phyloP scores from a whole-genome alignment of 2,113 vertebrate species.

The Leptosomus discolor region DNA sequence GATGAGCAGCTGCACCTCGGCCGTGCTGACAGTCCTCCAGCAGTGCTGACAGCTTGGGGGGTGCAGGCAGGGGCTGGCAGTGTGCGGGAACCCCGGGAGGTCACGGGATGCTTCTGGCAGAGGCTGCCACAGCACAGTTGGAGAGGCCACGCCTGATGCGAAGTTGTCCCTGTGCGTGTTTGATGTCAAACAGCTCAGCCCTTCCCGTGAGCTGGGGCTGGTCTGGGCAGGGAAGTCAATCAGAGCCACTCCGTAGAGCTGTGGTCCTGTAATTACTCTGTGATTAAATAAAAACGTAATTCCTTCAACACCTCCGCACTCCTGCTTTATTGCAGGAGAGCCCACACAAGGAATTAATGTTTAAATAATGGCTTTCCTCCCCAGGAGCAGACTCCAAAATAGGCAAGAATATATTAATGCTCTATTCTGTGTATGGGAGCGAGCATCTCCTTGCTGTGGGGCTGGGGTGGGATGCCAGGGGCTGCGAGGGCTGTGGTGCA shows the following conservation, averaged over 20 bases:
- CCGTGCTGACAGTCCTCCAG: background rate
- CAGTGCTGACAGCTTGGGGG: background rate
- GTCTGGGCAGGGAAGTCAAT: background rate
- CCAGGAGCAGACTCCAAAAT: background rate
- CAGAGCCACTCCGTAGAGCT: background rate
- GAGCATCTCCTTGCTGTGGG: background rate
- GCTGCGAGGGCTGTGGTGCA: fast-evolving
- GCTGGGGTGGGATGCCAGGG: background rate
- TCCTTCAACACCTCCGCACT: slow-evolving; percentile 30
- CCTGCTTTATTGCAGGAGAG: slow-evolving; percentile 16
- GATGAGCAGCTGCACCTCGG: background rate
- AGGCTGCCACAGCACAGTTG: background rate
- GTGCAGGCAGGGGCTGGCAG: background rate
- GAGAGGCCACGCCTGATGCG: background rate
- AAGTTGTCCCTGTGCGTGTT: background rate
- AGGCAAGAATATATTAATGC: background rate
- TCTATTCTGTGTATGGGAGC: background rate
- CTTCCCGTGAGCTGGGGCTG: background rate
- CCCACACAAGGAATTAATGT: slow-evolving; percentile 58
- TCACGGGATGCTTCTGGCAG: background rate
- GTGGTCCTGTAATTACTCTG: background rate
- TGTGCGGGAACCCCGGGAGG: fast-evolving
- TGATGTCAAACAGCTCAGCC: background rate
- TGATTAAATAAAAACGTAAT: slow-evolving; percentile 51
- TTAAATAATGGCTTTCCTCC: slow-evolving; percentile 32